Evolutionary conservation across 2,113 vertebrate genomes (phyloP).

Genomic region (Fulmarus glacialis): DNA sequence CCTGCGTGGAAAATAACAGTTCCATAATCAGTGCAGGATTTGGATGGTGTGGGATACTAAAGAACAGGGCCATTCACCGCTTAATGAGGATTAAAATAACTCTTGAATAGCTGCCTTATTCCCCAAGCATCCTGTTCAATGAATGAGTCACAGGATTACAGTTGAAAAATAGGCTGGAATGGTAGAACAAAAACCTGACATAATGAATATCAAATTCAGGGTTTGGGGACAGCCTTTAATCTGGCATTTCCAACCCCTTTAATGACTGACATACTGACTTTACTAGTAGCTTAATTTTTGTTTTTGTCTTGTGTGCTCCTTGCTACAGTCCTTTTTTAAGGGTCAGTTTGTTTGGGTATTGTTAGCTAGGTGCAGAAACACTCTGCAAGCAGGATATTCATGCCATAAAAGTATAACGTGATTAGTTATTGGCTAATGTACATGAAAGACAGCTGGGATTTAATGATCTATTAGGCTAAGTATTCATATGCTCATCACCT

Average conservation of each 20-base stretch:
- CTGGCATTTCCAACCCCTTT: neutral
- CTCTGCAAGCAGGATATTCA: neutral
- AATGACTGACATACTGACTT: neutral
- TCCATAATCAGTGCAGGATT: neutral
- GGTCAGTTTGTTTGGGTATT: neutral
- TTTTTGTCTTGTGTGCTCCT: neutral
- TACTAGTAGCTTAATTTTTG: neutral
- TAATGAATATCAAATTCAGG: neutral
- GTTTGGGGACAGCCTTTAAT: neutral
- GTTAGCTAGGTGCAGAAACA: neutral
- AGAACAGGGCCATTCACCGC: conserved; percentile 49
- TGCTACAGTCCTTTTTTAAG: neutral
- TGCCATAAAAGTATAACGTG: neutral
- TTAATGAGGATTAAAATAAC: conserved; percentile 70
- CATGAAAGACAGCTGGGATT: neutral
- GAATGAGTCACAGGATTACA: conserved; percentile 62
- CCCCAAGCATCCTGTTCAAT: conserved; percentile 57
- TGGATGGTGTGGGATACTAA: neutral
- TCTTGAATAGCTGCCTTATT: conserved; percentile 63
- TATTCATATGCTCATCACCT: neutral
- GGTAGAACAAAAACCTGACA: conserved; percentile 26
- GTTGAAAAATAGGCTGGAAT: conserved; percentile 14
- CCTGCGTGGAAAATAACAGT: conserved; percentile 34
- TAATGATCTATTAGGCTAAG: accelerated
- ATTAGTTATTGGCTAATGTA: neutral